Evolutionary conservation across 2,113 vertebrate genomes (phyloP).

Genomic region (Oryzias celebensis): DNA sequence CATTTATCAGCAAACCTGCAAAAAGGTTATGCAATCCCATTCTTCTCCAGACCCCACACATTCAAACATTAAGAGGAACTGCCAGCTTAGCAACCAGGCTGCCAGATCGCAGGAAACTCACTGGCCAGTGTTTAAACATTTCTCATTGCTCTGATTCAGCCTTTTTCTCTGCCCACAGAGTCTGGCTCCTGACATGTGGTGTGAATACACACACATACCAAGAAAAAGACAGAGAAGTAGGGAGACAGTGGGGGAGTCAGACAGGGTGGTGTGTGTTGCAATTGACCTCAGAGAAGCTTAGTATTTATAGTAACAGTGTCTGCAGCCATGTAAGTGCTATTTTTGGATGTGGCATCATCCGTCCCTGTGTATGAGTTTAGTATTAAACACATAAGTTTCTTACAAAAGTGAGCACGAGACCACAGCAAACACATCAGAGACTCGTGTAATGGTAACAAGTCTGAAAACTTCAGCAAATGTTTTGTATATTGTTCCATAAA

Average conservation of each 20-base stretch:
- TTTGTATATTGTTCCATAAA: too few species aligned
- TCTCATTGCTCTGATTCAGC: not conserved
- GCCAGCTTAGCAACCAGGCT: constrained; percentile 17
- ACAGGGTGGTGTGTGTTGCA: constrained; percentile 33
- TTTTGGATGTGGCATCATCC: constrained; percentile 55
- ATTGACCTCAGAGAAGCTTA: constrained; percentile 55
- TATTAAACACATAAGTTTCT: too few species aligned
- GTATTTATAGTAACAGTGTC: constrained; percentile 64
- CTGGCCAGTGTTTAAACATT: constrained; percentile 11
- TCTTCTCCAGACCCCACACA: constrained; percentile 37
- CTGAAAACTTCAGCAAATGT: too few species aligned
- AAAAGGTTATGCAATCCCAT: constrained; percentile 41
- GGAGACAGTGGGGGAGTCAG: constrained; percentile 12
- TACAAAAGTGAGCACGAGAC: not conserved
- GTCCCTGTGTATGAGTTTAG: constrained; percentile 16
- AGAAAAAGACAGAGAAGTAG: constrained; percentile 10
- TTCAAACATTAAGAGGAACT: constrained; percentile 23
- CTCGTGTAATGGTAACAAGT: too few species aligned
- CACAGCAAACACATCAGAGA: constrained; percentile 2
- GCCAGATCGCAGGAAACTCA: constrained; percentile 20
- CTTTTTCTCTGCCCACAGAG: constrained; percentile 3
- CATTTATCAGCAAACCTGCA: constrained; percentile 28
- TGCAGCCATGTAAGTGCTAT: constrained; percentile 53
- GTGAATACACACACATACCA: not conserved
- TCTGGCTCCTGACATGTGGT: constrained; percentile 28